Conservation (phyloP, 2,113 vertebrate genomes). For the Lamprotornis superbus region DNA sequence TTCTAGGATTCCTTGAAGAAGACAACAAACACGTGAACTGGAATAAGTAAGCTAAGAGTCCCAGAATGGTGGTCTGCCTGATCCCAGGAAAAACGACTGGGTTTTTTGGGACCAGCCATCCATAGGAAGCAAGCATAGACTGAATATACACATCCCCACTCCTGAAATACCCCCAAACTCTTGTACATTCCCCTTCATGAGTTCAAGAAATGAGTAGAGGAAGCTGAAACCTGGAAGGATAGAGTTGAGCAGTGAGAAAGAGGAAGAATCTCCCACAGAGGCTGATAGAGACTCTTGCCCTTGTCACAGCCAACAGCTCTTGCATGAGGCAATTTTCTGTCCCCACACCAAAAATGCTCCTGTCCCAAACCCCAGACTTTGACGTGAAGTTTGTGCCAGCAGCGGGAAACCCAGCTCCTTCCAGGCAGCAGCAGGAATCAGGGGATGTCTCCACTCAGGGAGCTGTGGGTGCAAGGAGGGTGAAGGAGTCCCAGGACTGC, state of each 20-base stretch:
- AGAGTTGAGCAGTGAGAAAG: background rate
- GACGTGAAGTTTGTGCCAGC: background rate
- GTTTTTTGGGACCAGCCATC: background rate
- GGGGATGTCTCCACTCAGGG: background rate
- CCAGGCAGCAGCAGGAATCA: background rate
- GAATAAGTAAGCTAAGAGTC: background rate
- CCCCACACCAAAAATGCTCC: background rate
- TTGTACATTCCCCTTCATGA: accelerated
- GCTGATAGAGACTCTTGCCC: background rate
- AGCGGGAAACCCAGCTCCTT: background rate
- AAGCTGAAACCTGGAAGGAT: background rate
- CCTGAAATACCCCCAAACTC: background rate
- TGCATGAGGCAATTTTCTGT: background rate
- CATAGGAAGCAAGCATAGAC: accelerated
- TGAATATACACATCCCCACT: background rate
- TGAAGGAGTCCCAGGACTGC: background rate
- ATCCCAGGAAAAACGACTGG: background rate
- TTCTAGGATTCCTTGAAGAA: background rate
- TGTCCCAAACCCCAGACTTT: background rate
- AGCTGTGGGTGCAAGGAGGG: background rate
- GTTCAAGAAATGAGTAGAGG: background rate
- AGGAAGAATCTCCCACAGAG: background rate
- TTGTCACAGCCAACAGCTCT: background rate
- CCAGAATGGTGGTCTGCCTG: background rate
- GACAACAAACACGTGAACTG: background rate